Evolutionary conservation across 2,888 invertebrate genomes (phyloP).

Genomic region (Sphecodes monilicornis): DNA sequence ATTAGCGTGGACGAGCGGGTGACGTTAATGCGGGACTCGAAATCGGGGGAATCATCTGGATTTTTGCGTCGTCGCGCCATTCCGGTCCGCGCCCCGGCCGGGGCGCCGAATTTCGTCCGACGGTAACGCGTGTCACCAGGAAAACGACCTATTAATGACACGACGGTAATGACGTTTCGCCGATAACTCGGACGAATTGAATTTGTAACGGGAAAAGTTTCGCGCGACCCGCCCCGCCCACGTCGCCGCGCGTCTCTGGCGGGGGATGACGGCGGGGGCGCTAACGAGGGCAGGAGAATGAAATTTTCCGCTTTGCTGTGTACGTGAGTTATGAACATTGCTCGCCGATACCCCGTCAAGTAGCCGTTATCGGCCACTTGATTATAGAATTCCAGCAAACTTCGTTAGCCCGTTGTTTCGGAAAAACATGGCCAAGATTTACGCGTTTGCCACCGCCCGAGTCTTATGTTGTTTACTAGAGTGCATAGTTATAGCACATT

Average conservation of each 20-base stretch:
- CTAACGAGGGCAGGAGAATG: slow-evolving; percentile 22
- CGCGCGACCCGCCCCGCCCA: background rate
- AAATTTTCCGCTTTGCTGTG: slow-evolving; percentile 34
- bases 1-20: slow-evolving; percentile 36
- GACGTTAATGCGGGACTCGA: slow-evolving; percentile 26
- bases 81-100: background rate
- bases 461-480: background rate
- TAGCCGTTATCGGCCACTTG: slow-evolving; percentile 33
- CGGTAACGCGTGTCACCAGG: slow-evolving; percentile 2
- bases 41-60: slow-evolving; percentile 3
- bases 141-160: slow-evolving; percentile 26
- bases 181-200: slow-evolving; percentile 35
- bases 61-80: slow-evolving; percentile 6
- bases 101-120: slow-evolving; percentile 1
- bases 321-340: slow-evolving; percentile 47
- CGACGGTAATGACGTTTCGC: slow-evolving; percentile 9
- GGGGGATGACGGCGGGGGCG: background rate
- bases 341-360: slow-evolving; percentile 7
- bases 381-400: slow-evolving; percentile 46
- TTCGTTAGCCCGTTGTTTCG: slow-evolving; percentile 38
- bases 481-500: background rate
- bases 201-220: slow-evolving; percentile 32
- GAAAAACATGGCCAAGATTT: slow-evolving; percentile 30
- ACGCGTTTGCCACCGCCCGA: background rate
- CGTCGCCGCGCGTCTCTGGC: slow-evolving; percentile 8